These are phyloP conservation scores for Drosophila parabipectinata DNA, from an alignment of 1,140 invertebrate genomes.

Conservation along the genomic window DNA sequence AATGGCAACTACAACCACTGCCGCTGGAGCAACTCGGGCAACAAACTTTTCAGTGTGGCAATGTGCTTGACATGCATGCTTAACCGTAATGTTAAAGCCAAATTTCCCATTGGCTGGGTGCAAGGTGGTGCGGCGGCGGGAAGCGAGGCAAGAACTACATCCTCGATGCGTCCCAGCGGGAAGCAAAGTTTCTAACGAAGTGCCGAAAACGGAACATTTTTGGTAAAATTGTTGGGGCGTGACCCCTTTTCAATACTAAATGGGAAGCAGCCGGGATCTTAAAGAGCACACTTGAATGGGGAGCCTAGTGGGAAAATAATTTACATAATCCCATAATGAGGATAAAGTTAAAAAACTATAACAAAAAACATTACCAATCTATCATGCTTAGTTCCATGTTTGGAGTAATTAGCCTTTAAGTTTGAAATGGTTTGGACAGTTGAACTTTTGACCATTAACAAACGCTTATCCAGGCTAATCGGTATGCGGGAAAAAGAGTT, in stretches of 20 bases:
- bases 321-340: neutral
- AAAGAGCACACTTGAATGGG: neutral
- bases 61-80: constrained; percentile 79
- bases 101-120: constrained; percentile 52
- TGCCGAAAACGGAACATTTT: constrained; percentile 22
- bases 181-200: constrained; percentile 6
- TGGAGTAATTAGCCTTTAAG: no score
- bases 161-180: neutral
- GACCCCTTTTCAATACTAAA: constrained; percentile 9
- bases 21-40: constrained; percentile 60
- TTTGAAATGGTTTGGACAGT: no score
- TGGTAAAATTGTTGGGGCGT: neutral
- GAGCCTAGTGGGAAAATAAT: neutral
- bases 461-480: constrained; percentile 6
- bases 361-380: no score
- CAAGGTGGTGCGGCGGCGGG: neutral
- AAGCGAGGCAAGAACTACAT: neutral
- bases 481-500: constrained; percentile 11
- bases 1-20: constrained; percentile 31
- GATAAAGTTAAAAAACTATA: neutral
- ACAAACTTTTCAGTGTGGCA: constrained; percentile 73
- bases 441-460: no score
- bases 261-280: neutral
- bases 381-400: no score
- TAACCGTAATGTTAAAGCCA: constrained; percentile 66